A percentile compares a stretch with the other conserved stretches of the same genome.
Evolutionary conservation across 2,797 vertebrate species (phyloP).

Genomic region (Coilia nasus): DNA sequence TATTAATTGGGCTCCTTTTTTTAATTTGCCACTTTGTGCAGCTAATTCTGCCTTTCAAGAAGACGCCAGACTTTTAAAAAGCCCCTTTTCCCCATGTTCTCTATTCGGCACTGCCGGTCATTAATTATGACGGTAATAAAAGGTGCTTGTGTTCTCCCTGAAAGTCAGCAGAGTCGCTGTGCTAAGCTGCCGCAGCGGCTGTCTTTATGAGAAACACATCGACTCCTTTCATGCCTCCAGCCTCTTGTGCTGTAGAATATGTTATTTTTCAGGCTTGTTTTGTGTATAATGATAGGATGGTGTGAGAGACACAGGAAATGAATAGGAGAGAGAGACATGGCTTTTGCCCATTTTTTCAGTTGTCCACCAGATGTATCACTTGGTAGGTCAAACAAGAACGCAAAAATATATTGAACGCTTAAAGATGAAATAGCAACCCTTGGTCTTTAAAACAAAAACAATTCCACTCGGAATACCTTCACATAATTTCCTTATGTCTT

Average conservation of each 20-base stretch:
- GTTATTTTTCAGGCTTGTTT: neutral
- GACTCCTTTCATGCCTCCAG: conserved; percentile 44
- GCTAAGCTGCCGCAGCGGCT: conserved; percentile 34
- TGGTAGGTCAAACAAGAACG: too few species aligned
- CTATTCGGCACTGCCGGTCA: conserved; percentile 51
- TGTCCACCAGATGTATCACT: too few species aligned
- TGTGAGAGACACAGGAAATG: too few species aligned
- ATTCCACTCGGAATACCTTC: neutral
- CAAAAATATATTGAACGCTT: too few species aligned
- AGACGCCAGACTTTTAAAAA: conserved; percentile 50
- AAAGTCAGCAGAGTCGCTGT: conserved; percentile 49
- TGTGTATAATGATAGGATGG: too few species aligned
- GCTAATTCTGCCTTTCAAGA: conserved; percentile 58
- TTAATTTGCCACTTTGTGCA: conserved; percentile 48
- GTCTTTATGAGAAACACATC: conserved; percentile 31
- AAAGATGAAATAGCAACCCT: too few species aligned
- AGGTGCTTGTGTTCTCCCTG: conserved; percentile 57
- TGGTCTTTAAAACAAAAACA: too few species aligned
- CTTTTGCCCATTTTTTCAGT: neutral
- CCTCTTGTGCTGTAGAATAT: conserved; percentile 32
- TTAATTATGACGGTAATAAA: conserved; percentile 61
- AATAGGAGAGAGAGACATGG: too few species aligned
- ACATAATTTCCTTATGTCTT: neutral
- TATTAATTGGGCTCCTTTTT: conserved; percentile 47
- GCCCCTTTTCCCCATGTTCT: conserved; percentile 4